Evolutionary conservation across 2,888 invertebrate species (phyloP), one percentile per base, ranked within the genome.

Genomic region (Creontiades dilutus): DNA sequence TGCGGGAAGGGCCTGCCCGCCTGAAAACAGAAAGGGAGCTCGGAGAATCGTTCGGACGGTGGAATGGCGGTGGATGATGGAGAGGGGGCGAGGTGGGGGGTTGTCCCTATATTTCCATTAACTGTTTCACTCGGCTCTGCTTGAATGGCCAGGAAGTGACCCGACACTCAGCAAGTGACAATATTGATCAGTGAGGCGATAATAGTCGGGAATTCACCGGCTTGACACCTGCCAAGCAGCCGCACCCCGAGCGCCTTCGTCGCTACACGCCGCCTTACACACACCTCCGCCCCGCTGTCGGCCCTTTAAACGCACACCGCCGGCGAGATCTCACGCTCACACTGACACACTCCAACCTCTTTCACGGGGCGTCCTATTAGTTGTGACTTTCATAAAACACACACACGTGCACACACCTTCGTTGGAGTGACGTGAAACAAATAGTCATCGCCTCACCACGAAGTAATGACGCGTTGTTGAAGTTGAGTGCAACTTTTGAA

Each of bases 111-210:
- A 68, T 68, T 68, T 68, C 68, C 68, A 68, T 68, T 68, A 68
- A 68, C 68, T 23, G 68, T 68, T 68, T 68, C 68, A 68, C 23
- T 68, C 23, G 68, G 68, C 23, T 68, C 23, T 19, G 68, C 68
- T 68, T 68, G 68, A 68, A 68, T 68, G 68, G 23, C 68, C 68
- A 68, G 68, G 68, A 68, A 68, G 68, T 68, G 68, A 68, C 68
- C 68, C 68, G 68, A 68, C 68, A 68, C 68, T 68, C 68, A 23
- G 68, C 68, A 68, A 68, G 68, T 23, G 68, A 68, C 68, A 68
- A 68, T 68, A 68, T 68, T 68, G 68, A 68, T 68, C 68, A 68
- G 27, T 68, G 68, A 68, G 68, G 68, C 23, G 68, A 68, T 68
- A 68, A 68, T 68, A 68, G 68, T 68, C 19, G 68, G 68, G 68